A percentile compares a stretch with the other conserved stretches of the same genome.
These are phyloP conservation scores for Rhadina sibilatrix DNA, from an alignment of 2,113 vertebrate genomes.

Conservation along the genomic window DNA sequence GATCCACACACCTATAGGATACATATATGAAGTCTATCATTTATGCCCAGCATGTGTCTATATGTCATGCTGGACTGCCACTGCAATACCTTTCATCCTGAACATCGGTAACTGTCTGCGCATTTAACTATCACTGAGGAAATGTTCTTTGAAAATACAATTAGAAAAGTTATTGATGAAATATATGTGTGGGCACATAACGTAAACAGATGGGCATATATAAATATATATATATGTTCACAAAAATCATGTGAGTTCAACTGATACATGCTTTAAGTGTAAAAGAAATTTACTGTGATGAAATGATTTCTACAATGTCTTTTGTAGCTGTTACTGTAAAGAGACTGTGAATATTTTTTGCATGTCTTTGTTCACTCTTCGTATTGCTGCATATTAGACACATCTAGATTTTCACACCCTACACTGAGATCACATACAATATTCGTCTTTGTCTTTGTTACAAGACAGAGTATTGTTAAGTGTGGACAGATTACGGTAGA, in stretches of 20 bases:
- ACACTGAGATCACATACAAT: neutral
- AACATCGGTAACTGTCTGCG: neutral
- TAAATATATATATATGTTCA: neutral
- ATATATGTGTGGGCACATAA: neutral
- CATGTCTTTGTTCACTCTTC: neutral
- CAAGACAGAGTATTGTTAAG: neutral
- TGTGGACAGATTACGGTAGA: neutral
- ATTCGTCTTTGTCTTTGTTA: neutral
- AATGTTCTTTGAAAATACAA: neutral
- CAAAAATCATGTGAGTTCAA: neutral
- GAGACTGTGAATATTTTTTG: neutral
- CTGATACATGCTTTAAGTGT: neutral
- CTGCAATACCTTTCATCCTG: neutral
- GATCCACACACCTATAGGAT: neutral
- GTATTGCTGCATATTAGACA: neutral
- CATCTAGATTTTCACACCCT: neutral
- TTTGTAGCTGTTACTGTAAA: neutral
- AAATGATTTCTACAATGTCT: neutral
- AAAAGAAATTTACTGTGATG: neutral
- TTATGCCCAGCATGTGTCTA: neutral
- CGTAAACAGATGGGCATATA: neutral
- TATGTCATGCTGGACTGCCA: neutral
- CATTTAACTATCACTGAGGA: neutral
- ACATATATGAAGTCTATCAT: neutral
- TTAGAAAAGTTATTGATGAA: neutral